These are phyloP conservation scores for Platysteira castanea DNA, from an alignment of 2,113 vertebrate species.

Conservation along the genomic window DNA sequence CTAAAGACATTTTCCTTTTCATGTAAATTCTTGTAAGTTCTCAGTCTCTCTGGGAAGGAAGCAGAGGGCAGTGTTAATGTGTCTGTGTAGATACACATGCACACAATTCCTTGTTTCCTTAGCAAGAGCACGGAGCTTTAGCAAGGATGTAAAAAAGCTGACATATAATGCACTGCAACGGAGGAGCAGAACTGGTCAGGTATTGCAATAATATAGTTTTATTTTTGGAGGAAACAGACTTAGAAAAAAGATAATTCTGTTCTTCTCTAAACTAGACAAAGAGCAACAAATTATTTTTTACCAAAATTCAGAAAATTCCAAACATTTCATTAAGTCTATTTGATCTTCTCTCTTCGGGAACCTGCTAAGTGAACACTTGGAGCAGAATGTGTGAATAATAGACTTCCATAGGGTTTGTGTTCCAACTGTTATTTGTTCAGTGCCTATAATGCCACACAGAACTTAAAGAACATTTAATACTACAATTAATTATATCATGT, in stretches of 20 bases:
- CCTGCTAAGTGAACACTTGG: neutral
- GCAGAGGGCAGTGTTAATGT: neutral
- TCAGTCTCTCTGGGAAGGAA: neutral
- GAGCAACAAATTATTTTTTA: neutral
- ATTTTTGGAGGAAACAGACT: neutral
- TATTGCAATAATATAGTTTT: neutral
- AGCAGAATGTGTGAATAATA: neutral
- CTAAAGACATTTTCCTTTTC: neutral
- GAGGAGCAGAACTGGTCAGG: neutral
- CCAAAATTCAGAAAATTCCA: neutral
- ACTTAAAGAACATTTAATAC: neutral
- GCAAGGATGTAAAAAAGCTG: neutral
- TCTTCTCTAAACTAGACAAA: neutral
- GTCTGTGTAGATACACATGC: neutral
- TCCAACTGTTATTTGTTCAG: neutral
- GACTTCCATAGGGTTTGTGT: neutral
- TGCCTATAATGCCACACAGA: neutral
- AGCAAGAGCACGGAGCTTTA: neutral
- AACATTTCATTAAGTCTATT: neutral
- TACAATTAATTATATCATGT: conserved; percentile 22
- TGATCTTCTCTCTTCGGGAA: neutral
- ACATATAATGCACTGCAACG: neutral
- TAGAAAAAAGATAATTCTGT: neutral
- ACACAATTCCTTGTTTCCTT: neutral
- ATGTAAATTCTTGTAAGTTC: neutral